Evolutionary conservation across 2,113 vertebrate species (phyloP).

Genomic region (Melanotaenia duboulayi): DNA sequence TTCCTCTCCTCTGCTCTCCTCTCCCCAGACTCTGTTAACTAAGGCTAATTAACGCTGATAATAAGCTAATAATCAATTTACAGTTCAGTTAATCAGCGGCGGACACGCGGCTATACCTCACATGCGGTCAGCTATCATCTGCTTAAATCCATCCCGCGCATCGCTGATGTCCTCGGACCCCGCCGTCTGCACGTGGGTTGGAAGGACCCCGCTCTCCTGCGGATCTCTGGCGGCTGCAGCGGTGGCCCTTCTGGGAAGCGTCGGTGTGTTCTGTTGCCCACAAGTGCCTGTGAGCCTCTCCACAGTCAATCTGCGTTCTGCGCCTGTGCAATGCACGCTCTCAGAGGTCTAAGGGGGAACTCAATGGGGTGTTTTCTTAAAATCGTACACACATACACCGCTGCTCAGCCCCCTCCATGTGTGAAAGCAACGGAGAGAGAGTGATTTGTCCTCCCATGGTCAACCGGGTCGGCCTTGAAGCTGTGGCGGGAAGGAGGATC

Average conservation of each 20-base stretch:
- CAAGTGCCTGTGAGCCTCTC: constrained; percentile 56
- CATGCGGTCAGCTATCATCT: constrained; percentile 69
- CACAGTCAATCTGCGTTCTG: constrained; percentile 46
- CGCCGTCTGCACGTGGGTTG: constrained; percentile 34
- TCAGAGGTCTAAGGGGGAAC: constrained; percentile 40
- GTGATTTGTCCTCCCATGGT: neutral
- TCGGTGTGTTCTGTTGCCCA: constrained; percentile 35
- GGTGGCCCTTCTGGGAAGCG: constrained; percentile 18
- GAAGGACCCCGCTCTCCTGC: neutral
- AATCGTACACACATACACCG: constrained; percentile 36
- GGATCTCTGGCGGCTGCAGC: constrained; percentile 13
- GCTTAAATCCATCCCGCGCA: constrained; percentile 73
- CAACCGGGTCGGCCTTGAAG: constrained; percentile 72
- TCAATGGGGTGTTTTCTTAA: constrained; percentile 67
- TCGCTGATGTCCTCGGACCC: constrained; percentile 51
- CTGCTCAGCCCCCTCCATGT: constrained; percentile 27
- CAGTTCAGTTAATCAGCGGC: too few species aligned
- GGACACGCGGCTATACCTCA: too few species aligned
- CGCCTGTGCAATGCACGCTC: constrained; percentile 66
- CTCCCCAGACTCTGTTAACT: too few species aligned
- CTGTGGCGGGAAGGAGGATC: constrained; percentile 15
- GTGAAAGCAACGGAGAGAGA: constrained; percentile 27
- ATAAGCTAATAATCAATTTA: too few species aligned
- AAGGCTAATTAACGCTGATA: too few species aligned
- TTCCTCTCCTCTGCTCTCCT: too few species aligned